phyloP scores from a whole-genome alignment of 2,113 vertebrate genomes.

The Toxostoma redivivum region DNA sequence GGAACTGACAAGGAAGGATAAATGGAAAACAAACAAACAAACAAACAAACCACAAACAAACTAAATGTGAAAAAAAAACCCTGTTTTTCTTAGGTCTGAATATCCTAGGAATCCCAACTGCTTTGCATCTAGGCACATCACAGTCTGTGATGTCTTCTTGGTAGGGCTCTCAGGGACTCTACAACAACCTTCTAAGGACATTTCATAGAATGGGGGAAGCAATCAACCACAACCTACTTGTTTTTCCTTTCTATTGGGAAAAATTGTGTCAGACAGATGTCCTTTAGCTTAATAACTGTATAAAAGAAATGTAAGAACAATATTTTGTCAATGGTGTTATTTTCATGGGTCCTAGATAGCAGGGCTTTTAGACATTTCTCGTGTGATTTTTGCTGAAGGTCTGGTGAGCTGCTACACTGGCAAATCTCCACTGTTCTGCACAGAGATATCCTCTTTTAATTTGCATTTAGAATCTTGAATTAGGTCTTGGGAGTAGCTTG shows the following conservation, averaged over 20 bases:
- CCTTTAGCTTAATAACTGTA: not conserved
- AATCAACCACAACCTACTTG: not conserved
- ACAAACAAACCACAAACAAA: too few species aligned
- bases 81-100: not conserved
- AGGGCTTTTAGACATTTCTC: not conserved
- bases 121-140: not conserved
- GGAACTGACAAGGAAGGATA: not conserved
- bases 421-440: not conserved
- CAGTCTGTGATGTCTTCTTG: too few species aligned
- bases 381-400: not conserved
- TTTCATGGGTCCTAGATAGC: not conserved
- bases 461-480: not conserved
- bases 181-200: not conserved
- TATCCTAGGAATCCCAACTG: not conserved
- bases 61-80: not conserved
- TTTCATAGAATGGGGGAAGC: not conserved
- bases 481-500: not conserved
- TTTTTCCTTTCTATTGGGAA: not conserved
- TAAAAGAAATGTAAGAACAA: not conserved
- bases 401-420: not conserved
- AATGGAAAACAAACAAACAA: not conserved
- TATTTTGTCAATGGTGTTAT: not conserved
- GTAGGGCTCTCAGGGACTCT: not conserved
- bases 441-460: not conserved
- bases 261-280: not conserved